Conservation (phyloP, 2,797 vertebrate species). For the Loris lydekkerianus region DNA sequence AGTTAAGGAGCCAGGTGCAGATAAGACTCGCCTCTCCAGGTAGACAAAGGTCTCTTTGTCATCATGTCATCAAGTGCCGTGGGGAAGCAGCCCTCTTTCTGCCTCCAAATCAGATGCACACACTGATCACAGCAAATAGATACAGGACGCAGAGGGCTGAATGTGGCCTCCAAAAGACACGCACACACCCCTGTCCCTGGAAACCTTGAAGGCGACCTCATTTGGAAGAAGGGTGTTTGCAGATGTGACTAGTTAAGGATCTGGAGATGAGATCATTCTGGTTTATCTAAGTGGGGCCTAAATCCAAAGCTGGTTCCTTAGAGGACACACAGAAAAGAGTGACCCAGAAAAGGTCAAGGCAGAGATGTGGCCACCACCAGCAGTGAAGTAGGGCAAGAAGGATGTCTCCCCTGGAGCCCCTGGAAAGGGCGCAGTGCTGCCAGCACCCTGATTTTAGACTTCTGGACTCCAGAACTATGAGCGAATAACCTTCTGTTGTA, state of each 20-base stretch:
- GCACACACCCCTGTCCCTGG: no score
- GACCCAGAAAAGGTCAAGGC: background rate
- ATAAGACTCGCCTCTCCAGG: background rate
- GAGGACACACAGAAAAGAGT: background rate
- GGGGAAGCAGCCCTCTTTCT: background rate
- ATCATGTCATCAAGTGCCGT: background rate
- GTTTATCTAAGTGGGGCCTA: background rate
- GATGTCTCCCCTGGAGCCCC: background rate
- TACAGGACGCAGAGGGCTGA: background rate
- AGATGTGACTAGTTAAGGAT: background rate
- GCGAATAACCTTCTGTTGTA: background rate
- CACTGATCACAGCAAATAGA: background rate
- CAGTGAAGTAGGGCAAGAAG: background rate
- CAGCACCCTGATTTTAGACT: background rate
- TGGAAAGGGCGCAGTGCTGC: accelerated
- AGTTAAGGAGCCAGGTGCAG: background rate
- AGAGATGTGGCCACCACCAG: background rate
- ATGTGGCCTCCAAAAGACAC: background rate
- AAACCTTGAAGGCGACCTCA: background rate
- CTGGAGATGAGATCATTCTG: background rate
- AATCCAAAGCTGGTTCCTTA: background rate
- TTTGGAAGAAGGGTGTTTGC: conserved; percentile 19
- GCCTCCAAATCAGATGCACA: background rate
- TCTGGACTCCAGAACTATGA: background rate
- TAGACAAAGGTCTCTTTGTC: background rate